A percentile compares a stretch with the other conserved stretches of the same genome.
Conservation (phyloP, 2,113 vertebrate genomes). For the Micromys minutus region DNA sequence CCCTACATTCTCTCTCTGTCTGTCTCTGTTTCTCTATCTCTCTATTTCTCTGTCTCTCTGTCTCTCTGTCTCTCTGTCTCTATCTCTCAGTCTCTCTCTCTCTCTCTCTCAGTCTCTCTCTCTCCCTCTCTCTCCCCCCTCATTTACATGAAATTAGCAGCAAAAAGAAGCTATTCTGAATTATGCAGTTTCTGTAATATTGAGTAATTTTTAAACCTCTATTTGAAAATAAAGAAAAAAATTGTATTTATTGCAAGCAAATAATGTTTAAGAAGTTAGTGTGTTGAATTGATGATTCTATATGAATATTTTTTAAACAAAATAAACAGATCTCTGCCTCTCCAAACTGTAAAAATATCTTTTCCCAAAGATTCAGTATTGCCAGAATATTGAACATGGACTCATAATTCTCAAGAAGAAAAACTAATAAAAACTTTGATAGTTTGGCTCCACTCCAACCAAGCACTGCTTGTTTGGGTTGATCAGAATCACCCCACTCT, state of each 20-base stretch:
- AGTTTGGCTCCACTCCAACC: neutral
- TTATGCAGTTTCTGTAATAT: neutral
- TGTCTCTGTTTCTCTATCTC: no score
- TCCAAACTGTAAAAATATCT: neutral
- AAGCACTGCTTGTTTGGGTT: neutral
- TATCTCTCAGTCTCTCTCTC: no score
- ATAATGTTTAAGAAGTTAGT: neutral
- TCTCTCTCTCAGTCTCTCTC: no score
- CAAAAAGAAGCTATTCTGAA: neutral
- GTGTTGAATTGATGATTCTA: neutral
- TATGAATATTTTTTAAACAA: neutral
- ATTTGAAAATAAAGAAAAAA: neutral
- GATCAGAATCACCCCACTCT: neutral
- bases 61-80: no score
- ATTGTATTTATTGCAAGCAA: neutral
- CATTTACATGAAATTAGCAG: neutral
- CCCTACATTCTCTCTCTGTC: no score
- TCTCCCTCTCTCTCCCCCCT: no score
- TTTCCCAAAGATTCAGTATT: neutral
- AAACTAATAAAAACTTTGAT: neutral
- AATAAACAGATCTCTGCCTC: neutral
- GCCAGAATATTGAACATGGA: neutral
- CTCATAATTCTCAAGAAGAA: neutral
- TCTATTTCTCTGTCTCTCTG: no score
- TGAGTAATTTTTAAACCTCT: neutral